These are phyloP conservation scores for Drosophila arawakana DNA, from an alignment of 1,140 invertebrate species.

Conservation along the genomic window DNA sequence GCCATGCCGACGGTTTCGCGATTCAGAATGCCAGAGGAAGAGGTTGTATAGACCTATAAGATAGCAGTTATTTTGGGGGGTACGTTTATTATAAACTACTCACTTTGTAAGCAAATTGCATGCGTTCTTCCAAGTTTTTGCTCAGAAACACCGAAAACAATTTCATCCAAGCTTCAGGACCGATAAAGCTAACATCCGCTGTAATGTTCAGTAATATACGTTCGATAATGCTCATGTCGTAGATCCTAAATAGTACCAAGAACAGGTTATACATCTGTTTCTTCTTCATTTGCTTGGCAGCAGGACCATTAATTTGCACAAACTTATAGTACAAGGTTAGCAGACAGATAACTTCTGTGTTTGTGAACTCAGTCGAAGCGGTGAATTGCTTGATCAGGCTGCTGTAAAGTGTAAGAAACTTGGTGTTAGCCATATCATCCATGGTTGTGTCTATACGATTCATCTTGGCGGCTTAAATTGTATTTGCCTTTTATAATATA, in stretches of 20 bases:
- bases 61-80: background rate
- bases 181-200: constrained; percentile 58
- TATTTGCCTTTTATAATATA: background rate
- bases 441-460: constrained; percentile 75
- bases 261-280: constrained; percentile 74
- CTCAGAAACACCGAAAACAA: constrained; percentile 70
- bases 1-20: constrained; percentile 69
- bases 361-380: constrained; percentile 51
- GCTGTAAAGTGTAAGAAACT: constrained; percentile 65
- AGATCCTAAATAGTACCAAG: constrained; percentile 66
- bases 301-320: constrained; percentile 61
- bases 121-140: constrained; percentile 55
- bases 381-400: constrained; percentile 53
- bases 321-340: constrained; percentile 81
- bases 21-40: constrained; percentile 51
- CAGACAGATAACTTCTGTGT: constrained; percentile 64
- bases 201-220: constrained; percentile 72
- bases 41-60: constrained; percentile 67
- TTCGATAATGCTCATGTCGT: constrained; percentile 71
- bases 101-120: constrained; percentile 69
- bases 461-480: constrained; percentile 46
- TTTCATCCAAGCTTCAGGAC: constrained; percentile 70
- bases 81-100: background rate
- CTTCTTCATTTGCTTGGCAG: constrained; percentile 67
- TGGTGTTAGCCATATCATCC: constrained; percentile 79